These are phyloP conservation scores for Upupa epops DNA, from an alignment of 2,113 vertebrate species.

Conservation along the genomic window DNA sequence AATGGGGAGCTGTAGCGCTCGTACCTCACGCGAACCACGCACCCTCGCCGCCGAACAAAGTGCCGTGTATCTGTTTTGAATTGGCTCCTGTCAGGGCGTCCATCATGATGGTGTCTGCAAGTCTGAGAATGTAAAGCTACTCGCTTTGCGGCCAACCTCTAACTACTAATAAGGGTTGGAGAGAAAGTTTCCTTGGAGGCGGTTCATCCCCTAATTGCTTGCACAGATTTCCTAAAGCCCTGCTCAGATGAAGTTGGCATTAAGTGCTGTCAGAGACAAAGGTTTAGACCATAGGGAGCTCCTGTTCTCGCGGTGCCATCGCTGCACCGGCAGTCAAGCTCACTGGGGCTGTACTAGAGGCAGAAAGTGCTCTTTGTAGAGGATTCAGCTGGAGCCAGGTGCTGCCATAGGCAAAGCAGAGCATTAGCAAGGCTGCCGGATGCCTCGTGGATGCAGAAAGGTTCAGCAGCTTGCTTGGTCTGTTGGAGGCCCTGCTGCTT, in stretches of 20 bases:
- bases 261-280: neutral
- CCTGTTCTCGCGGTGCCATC: neutral
- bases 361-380: neutral
- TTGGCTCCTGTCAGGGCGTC: neutral
- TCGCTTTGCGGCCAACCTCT: slow-evolving; percentile 58
- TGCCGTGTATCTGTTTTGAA: neutral
- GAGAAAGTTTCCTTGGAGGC: slow-evolving; percentile 58
- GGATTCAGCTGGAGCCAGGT: neutral
- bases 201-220: slow-evolving; percentile 39
- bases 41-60: neutral
- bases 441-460: neutral
- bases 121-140: slow-evolving; percentile 65
- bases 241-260: slow-evolving; percentile 1
- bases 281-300: neutral
- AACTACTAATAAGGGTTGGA: slow-evolving; percentile 55
- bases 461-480: neutral
- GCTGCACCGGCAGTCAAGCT: neutral
- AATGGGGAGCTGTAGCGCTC: rapidly evolving
- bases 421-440: neutral
- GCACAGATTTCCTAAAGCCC: slow-evolving; percentile 43
- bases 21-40: neutral
- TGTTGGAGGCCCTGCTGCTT: neutral
- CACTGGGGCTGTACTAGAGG: neutral
- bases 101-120: slow-evolving; percentile 56
- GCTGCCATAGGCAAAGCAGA: neutral